These are phyloP conservation scores for Chrysocyon brachyurus DNA, from an alignment of 2,797 vertebrate species.

Conservation along the genomic window DNA sequence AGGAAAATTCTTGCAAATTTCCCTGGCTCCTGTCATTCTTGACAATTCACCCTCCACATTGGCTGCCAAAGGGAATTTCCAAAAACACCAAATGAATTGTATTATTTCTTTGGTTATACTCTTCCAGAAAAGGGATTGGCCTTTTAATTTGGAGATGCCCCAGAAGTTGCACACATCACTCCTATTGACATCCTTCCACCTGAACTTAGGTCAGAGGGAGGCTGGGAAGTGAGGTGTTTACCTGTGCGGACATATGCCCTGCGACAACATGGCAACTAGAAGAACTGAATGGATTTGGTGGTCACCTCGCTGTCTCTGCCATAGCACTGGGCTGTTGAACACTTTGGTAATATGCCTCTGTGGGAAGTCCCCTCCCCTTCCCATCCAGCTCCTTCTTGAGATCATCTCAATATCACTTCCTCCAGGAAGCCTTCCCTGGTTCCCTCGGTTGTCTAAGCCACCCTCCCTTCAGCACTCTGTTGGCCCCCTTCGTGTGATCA, in stretches of 20 bases:
- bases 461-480: background rate
- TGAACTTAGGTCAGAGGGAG: background rate
- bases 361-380: background rate
- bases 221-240: background rate
- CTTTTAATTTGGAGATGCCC: background rate
- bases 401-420: background rate
- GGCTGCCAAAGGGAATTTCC: background rate
- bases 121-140: background rate
- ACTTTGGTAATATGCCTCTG: accelerated
- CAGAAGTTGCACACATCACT: background rate
- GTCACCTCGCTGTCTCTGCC: background rate
- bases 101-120: background rate
- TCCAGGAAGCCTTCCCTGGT: background rate
- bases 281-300: too few species aligned
- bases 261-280: accelerated
- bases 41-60: background rate
- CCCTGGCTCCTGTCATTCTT: background rate
- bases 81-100: background rate
- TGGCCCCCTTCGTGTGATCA: background rate
- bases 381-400: background rate
- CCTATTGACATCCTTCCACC: background rate
- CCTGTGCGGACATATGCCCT: background rate
- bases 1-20: background rate
- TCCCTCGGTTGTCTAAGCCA: too few species aligned
- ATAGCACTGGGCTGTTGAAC: too few species aligned